Percentiles rank a stretch among this genome's conserved stretches.
Conservation (phyloP, 2,888 invertebrate genomes). For the Lithodes maja region DNA sequence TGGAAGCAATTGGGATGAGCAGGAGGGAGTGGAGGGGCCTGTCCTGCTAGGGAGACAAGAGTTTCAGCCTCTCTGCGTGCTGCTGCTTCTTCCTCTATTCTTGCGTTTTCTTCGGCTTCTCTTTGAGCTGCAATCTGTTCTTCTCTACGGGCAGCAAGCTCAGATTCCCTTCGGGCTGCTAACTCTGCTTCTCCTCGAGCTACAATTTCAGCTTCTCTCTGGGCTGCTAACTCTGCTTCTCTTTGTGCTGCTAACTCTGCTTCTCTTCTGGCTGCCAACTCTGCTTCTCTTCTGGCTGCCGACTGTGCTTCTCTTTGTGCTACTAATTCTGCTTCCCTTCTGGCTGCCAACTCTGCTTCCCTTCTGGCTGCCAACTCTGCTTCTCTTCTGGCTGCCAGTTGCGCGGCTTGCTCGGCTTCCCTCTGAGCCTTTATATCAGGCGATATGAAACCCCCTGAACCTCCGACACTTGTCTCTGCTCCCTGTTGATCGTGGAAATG, state of each 20-base stretch:
- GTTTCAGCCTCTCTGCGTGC: background rate
- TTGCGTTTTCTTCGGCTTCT: background rate
- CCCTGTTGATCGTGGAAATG: background rate
- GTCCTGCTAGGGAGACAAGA: slow-evolving; percentile 18
- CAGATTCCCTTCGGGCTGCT: slow-evolving; percentile 13
- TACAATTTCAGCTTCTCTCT: background rate
- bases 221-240: slow-evolving; percentile 1
- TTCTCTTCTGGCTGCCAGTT: background rate
- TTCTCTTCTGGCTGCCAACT: background rate
- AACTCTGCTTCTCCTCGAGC: background rate
- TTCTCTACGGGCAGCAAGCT: slow-evolving; percentile 6
- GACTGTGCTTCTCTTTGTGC: background rate
- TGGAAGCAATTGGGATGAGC: slow-evolving; percentile 62
- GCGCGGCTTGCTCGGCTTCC: background rate
- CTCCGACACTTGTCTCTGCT: background rate
- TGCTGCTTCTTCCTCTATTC: background rate
- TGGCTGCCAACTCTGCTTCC: background rate
- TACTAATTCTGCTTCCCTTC: background rate
- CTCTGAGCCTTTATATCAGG: slow-evolving; percentile 4
- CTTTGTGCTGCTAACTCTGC: background rate
- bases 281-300: slow-evolving; percentile 19
- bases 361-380: background rate
- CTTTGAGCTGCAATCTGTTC: background rate
- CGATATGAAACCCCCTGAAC: background rate
- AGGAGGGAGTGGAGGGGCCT: slow-evolving; percentile 47